Percentiles rank a stretch among this genome's conserved stretches.
Evolutionary conservation across 2,888 invertebrate species (phyloP).

Genomic region (Lysandra bellargus): DNA sequence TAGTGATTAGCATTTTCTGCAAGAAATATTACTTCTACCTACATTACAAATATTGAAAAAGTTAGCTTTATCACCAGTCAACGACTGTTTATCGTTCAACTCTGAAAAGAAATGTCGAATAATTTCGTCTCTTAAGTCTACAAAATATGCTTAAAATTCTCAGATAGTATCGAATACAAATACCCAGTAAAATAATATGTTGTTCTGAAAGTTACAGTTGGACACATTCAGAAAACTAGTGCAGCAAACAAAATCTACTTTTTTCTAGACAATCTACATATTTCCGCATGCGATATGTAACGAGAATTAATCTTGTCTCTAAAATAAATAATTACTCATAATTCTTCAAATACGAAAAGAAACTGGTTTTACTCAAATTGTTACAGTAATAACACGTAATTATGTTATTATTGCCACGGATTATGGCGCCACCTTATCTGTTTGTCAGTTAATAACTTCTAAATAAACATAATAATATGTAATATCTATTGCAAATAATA

Average conservation of each 20-base stretch:
- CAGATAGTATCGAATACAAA: not conserved
- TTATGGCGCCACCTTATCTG: constrained; percentile 2
- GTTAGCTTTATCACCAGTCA: not conserved
- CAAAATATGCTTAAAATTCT: not conserved
- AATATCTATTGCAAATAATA: not conserved
- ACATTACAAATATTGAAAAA: not conserved
- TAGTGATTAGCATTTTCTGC: not conserved
- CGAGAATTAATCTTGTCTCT: not conserved
- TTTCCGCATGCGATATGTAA: not conserved
- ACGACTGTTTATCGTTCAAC: not conserved
- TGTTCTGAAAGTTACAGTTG: not conserved
- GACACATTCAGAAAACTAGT: not conserved
- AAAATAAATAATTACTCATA: not conserved
- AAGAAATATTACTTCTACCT: not conserved
- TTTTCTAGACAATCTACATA: not conserved
- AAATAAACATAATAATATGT: not conserved
- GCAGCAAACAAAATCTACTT: not conserved
- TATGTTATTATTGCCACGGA: not conserved
- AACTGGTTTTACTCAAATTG: not conserved
- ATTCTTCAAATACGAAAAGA: not conserved
- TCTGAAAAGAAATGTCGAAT: not conserved
- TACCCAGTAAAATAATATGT: not conserved
- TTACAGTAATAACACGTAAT: not conserved
- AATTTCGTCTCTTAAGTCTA: not conserved
- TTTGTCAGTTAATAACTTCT: not conserved